Percentiles rank a stretch among this genome's conserved stretches.
Conservation (phyloP, 2,113 vertebrate species). For the Microtus ochrogaster region DNA sequence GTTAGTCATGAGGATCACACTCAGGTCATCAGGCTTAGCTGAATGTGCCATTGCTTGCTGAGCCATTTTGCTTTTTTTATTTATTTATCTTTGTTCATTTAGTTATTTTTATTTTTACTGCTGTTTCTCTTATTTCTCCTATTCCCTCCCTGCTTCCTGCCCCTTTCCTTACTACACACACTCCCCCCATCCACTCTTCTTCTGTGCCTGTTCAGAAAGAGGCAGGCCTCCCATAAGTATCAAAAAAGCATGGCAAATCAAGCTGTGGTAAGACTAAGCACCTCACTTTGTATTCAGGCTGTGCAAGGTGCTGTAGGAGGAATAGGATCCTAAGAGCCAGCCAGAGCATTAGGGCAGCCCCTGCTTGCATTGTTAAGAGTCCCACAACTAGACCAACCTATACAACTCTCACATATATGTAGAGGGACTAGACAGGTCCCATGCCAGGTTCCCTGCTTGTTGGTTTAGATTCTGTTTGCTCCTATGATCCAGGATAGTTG, state of each 20-base stretch:
- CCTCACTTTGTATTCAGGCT: background rate
- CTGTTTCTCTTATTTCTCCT: background rate
- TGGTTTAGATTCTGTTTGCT: background rate
- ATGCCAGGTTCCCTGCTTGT: background rate
- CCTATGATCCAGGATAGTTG: background rate
- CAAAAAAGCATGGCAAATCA: background rate
- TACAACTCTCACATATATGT: background rate
- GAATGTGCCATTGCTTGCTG: background rate
- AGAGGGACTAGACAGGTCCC: background rate
- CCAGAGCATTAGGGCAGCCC: background rate
- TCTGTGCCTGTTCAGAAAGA: background rate
- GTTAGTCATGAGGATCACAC: too few species aligned
- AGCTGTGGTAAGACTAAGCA: background rate
- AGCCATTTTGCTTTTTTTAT: background rate
- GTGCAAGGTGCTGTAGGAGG: background rate
- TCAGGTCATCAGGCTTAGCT: background rate
- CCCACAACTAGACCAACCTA: background rate
- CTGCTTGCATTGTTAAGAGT: background rate
- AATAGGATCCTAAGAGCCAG: background rate
- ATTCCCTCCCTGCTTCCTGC: background rate
- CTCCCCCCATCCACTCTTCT: background rate
- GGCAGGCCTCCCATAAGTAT: background rate
- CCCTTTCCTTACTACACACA: too few species aligned
- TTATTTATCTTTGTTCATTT: background rate
- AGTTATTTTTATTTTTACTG: background rate